Evolutionary conservation across 2,113 vertebrate species (phyloP), one percentile per base, ranked within the genome.

Genomic region (Stegastes partitus): DNA sequence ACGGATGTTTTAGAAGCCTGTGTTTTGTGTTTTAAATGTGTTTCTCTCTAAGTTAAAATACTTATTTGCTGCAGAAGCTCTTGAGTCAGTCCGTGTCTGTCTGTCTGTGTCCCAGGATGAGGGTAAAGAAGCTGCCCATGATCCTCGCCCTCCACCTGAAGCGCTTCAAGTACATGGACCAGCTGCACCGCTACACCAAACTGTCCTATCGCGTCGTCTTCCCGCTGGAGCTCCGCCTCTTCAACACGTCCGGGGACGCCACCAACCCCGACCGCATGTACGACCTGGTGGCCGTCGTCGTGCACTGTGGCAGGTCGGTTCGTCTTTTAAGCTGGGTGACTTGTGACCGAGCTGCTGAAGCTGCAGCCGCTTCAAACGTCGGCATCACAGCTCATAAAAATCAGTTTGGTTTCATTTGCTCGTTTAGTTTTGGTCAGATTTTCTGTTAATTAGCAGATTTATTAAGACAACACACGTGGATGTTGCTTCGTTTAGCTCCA

Each of bases 101-200:
- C 3, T 67, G 37, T 28, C 49, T 0, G 1, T 45, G 4, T 55
- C 39, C 44, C 84, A 97, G 97, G 83, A 98, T 98, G 97, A 89
- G 96, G 74, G 97, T 98, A 45, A 98, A 98, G 78, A 97, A 97
- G 94, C 93, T 98, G 50, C 97, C 97, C 65, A 97, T 98, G 96
- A 98, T 98, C 85, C 94, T 97, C 47, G 96, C 96, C 5, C 95
- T 98, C 87, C 97, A 97, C 92, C 89, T 98, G 74, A 97, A 97
- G 93, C 95, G 97, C 90, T 98, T 98, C 86, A 98, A 98, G 21
- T 98, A 98, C 92, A 97, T 98, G 96, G 97, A 98, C 93, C 97
- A 98, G 94, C 93, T 98, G 82, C 96, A 98, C 90, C 95, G 97
- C 70, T 97, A 97, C 92, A 98, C 97, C 93, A 98, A 98, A 68